These are phyloP conservation scores for Leptinotarsa undecemlineata DNA, from an alignment of 1,140 invertebrate species.

Conservation along the genomic window DNA sequence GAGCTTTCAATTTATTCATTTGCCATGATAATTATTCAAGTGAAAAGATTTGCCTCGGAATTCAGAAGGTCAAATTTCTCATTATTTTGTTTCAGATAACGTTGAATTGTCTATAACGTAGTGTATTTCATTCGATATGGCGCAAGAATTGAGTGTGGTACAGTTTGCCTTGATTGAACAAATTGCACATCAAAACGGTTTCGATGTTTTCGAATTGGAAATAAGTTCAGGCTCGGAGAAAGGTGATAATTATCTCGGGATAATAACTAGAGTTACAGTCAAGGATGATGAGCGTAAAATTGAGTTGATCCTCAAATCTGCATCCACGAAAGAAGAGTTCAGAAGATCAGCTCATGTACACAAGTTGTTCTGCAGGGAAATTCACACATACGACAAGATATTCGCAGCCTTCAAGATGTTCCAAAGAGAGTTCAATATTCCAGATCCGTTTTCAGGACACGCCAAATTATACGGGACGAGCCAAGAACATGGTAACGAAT, in stretches of 20 bases:
- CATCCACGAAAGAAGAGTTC: constrained; percentile 27
- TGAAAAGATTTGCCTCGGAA: too few species aligned
- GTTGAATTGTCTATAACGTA: too few species aligned
- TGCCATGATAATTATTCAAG: too few species aligned
- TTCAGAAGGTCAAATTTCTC: too few species aligned
- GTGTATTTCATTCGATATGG: not conserved
- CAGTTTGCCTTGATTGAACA: constrained; percentile 29
- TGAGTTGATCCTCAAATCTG: constrained; percentile 40
- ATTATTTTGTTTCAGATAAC: too few species aligned
- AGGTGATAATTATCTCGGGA: constrained; percentile 43
- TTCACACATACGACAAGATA: constrained; percentile 36
- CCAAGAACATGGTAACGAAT: constrained; percentile 54
- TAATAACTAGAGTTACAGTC: constrained; percentile 36
- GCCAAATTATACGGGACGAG: constrained; percentile 52
- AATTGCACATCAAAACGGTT: constrained; percentile 31
- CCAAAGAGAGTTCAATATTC: constrained; percentile 33
- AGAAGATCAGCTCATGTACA: constrained; percentile 30
- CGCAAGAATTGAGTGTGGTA: not conserved
- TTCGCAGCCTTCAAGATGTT: constrained; percentile 33
- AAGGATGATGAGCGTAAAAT: constrained; percentile 24
- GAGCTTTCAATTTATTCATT: too few species aligned
- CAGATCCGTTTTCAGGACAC: constrained; percentile 39
- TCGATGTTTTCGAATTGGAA: constrained; percentile 33
- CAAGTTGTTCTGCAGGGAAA: constrained; percentile 39
- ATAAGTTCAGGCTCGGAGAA: constrained; percentile 30